Evolutionary conservation across 1,140 invertebrate genomes (phyloP).

Genomic region (Thereuonema tuberculata): DNA sequence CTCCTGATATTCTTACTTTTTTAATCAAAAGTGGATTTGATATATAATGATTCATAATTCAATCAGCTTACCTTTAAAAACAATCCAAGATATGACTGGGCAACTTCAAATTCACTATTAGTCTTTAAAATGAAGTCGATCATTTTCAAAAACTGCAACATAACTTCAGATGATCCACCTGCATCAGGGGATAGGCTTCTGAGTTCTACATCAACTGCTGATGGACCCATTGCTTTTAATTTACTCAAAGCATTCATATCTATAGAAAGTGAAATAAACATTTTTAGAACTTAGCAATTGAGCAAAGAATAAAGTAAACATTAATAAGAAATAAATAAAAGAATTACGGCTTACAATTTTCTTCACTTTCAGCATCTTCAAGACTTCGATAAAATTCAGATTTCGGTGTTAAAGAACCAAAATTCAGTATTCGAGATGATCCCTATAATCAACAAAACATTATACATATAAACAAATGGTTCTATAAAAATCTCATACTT

Average conservation of each 20-base stretch:
- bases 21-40: too few species aligned
- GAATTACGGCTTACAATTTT: neutral
- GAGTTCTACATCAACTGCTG: constrained; percentile 79
- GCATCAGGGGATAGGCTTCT: constrained; percentile 55
- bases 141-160: constrained; percentile 67
- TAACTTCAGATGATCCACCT: constrained; percentile 48
- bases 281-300: constrained; percentile 15
- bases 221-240: constrained; percentile 68
- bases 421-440: too few species aligned
- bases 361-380: neutral
- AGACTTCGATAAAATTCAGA: neutral
- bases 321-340: constrained; percentile 2
- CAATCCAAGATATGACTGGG: constrained; percentile 76
- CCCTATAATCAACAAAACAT: too few species aligned
- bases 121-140: constrained; percentile 53
- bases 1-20: too few species aligned
- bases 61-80: constrained; percentile 56
- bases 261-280: constrained; percentile 18
- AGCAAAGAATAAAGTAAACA: constrained; percentile 5
- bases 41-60: neutral
- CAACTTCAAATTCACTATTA: constrained; percentile 79
- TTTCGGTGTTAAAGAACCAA: neutral
- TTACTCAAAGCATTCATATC: constrained; percentile 44
- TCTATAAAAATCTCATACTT: too few species aligned
- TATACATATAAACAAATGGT: neutral